Evolutionary conservation across 2,797 vertebrate species (phyloP).

Genomic region (Intellagama lesueurii): DNA sequence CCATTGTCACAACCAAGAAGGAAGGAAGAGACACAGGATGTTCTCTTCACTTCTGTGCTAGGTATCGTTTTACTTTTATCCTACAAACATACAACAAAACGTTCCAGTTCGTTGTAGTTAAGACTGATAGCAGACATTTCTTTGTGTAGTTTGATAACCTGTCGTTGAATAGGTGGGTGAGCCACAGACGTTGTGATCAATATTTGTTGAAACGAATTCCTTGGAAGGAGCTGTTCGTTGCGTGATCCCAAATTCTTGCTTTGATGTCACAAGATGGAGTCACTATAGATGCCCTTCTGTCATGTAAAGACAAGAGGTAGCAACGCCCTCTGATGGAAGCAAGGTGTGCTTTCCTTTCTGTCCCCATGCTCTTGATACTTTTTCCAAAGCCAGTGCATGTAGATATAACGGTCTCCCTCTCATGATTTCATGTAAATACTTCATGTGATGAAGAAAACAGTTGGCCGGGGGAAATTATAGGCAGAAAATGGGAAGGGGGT

Average conservation of each 20-base stretch:
- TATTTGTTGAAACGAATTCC: background rate
- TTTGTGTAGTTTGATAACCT: background rate
- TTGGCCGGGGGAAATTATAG: background rate
- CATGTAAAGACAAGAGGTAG: conserved; percentile 19
- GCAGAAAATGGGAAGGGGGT: background rate
- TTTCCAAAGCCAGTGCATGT: background rate
- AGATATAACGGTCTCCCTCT: background rate
- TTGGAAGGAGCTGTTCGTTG: background rate
- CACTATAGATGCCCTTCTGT: background rate
- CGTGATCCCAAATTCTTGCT: background rate
- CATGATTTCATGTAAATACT: background rate
- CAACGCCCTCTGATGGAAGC: conserved; percentile 10
- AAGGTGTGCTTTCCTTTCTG: background rate
- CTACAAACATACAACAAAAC: background rate
- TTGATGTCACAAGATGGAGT: conserved; percentile 31
- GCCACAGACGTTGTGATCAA: background rate
- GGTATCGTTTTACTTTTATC: background rate
- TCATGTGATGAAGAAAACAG: background rate
- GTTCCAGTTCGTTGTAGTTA: conserved; percentile 26
- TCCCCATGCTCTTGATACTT: background rate
- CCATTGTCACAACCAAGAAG: background rate
- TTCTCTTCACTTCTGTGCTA: background rate
- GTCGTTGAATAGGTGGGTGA: conserved; percentile 32
- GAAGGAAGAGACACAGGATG: background rate
- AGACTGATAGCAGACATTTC: background rate